Evolutionary conservation across 2,113 vertebrate species (phyloP).

Genomic region (Callocephalon fimbriatum): DNA sequence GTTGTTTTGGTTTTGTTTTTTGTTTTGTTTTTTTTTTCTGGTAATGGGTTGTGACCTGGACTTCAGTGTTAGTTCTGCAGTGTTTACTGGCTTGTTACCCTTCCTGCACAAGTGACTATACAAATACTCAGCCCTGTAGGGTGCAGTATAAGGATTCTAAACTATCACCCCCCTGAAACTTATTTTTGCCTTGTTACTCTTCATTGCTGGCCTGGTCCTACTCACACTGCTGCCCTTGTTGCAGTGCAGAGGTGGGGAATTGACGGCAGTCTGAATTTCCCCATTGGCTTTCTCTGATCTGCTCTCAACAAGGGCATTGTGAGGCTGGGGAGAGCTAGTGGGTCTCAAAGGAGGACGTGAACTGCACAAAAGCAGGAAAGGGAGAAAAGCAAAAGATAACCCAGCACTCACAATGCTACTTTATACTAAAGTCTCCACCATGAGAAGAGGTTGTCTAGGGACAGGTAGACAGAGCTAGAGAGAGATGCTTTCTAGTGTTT

Average conservation of each 20-base stretch:
- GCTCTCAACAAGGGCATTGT: not conserved
- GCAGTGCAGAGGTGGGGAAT: not conserved
- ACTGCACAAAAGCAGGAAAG: not conserved
- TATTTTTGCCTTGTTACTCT: not conserved
- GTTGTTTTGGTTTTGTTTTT: not conserved
- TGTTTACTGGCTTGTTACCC: not conserved
- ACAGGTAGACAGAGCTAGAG: not conserved
- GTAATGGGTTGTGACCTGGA: not conserved
- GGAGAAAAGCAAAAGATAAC: not conserved
- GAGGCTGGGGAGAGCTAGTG: not conserved
- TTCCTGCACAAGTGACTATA: not conserved
- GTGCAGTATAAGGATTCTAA: not conserved
- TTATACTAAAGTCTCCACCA: not conserved
- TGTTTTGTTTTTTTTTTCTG: not conserved
- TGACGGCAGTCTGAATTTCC: not conserved
- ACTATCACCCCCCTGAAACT: not conserved
- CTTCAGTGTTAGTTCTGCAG: not conserved
- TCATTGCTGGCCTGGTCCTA: not conserved
- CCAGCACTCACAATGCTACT: not conserved
- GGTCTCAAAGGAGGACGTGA: not conserved
- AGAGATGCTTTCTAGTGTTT: not conserved
- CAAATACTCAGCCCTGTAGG: not conserved
- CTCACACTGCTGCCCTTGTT: not conserved
- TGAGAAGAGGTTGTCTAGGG: not conserved
- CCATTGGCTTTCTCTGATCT: not conserved